Conservation (phyloP, 2,113 vertebrate genomes). For the Thamnophis sirtalis region DNA sequence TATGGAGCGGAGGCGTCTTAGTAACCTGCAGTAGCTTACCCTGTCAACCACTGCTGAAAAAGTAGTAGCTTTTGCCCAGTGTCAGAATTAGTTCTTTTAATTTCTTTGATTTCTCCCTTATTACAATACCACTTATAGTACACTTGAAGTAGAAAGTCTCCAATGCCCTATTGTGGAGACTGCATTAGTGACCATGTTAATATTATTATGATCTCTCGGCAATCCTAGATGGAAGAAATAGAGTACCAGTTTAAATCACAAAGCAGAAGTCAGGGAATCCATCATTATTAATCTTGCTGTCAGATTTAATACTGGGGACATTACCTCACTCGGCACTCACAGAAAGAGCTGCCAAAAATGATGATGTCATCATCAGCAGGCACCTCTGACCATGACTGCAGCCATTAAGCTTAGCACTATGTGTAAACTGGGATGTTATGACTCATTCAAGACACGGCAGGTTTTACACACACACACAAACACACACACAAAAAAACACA, state of each 20-base stretch:
- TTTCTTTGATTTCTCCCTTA: not conserved
- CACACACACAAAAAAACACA: not conserved
- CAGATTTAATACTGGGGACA: constrained; percentile 79
- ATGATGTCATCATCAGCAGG: constrained; percentile 79
- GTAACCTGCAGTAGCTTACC: not conserved
- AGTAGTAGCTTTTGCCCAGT: not conserved
- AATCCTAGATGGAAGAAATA: constrained; percentile 59
- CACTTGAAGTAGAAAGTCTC: not conserved
- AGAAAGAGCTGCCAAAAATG: constrained; percentile 72
- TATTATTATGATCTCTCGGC: constrained; percentile 58
- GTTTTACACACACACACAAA: not conserved
- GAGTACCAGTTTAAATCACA: constrained; percentile 66
- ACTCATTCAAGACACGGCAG: not conserved
- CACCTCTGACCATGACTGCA: constrained; percentile 73
- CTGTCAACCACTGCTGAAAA: not conserved
- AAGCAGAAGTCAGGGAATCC: constrained; percentile 68
- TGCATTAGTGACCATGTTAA: constrained; percentile 54
- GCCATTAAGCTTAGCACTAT: constrained; percentile 40
- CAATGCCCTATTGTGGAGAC: not conserved
- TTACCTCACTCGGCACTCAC: constrained; percentile 77
- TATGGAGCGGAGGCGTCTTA: not conserved
- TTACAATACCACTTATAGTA: not conserved
- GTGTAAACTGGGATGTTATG: not conserved
- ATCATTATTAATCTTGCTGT: constrained; percentile 79
- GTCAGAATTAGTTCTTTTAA: not conserved